A percentile compares a stretch with the other conserved stretches of the same genome.
Evolutionary conservation across 2,113 vertebrate genomes (phyloP).

Genomic region (Camelus bactrianus): DNA sequence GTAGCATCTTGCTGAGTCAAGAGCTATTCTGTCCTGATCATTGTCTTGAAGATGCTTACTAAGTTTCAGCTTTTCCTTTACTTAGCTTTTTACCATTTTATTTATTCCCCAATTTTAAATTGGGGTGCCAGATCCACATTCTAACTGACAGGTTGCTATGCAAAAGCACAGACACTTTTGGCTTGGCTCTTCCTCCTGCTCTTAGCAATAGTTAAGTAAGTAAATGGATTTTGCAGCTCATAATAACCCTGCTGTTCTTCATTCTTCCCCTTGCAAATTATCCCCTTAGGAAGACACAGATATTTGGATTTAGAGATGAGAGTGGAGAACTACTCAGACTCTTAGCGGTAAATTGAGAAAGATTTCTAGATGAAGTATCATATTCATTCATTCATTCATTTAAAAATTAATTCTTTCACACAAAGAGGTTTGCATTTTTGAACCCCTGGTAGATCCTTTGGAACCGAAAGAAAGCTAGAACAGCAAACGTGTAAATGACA

Average conservation of each 20-base stretch:
- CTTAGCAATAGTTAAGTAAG: neutral
- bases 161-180: conserved; percentile 35
- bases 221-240: conserved; percentile 8
- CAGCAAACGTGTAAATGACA: neutral
- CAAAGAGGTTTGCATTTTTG: neutral
- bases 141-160: neutral
- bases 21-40: neutral
- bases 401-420: neutral
- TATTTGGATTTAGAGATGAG: neutral
- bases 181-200: neutral
- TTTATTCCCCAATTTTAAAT: conserved; percentile 34
- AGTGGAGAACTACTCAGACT: neutral
- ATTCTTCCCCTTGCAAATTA: conserved; percentile 40
- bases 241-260: neutral
- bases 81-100: neutral
- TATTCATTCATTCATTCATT: neutral
- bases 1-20: neutral
- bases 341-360: neutral
- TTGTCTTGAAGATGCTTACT: neutral
- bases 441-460: neutral
- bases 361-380: neutral
- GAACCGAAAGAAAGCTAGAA: neutral
- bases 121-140: neutral
- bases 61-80: neutral
- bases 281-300: neutral